Base-by-base conservation (phyloP, 2,113 vertebrate genomes). In the Pithys albifrons region DNA sequence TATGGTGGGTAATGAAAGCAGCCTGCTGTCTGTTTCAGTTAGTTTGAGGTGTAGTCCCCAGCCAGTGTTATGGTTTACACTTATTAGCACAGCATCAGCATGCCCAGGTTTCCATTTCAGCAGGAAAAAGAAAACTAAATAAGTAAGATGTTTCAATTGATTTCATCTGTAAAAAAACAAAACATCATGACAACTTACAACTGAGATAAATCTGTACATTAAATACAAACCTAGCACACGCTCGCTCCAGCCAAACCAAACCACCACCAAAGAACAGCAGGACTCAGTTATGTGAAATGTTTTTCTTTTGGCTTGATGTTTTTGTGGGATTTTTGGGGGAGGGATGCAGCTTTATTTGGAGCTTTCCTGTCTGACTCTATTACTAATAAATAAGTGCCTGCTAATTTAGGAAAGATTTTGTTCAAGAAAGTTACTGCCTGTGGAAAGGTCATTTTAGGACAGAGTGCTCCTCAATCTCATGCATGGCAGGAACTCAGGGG, bases 401-500 rank as follows among this genome's bases (percentile, higher is more conserved):
- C 33, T 84, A 66, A 39, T 69, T 90, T 80, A 48, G 4, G 2
- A 74, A 33, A n/a, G 27, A 25, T 73, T 93, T 78, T 7, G 2
- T 70, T 66, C 29, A 67, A 62, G 51, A 59, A 59, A 33, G 16
- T 48, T 67, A 8, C 27, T 46, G n/a, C 29, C 16, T 1, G 0
- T 57, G 52, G 28, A 73, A 77, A 23, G 7, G 5, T 1, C 55
- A 27, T 74, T 90, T 76, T 69, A 39, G 59, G 48, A 49, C 9
- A 33, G 6, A 1, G 10, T 46, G 29, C 12, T 73, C 14, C 24
- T 83, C 28, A 19, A 5, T 23, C 31, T 69, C 3, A 3, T 4
- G 9, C 4, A 2, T 2, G 5, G 10, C 1, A 5, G 54, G 33
- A 69, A 4, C n/a, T 46, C 2, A 22, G n/a, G 0, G 1, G 15